These are phyloP conservation scores for Stictocephala bisonia DNA, from an alignment of 2,888 invertebrate species.

Conservation along the genomic window DNA sequence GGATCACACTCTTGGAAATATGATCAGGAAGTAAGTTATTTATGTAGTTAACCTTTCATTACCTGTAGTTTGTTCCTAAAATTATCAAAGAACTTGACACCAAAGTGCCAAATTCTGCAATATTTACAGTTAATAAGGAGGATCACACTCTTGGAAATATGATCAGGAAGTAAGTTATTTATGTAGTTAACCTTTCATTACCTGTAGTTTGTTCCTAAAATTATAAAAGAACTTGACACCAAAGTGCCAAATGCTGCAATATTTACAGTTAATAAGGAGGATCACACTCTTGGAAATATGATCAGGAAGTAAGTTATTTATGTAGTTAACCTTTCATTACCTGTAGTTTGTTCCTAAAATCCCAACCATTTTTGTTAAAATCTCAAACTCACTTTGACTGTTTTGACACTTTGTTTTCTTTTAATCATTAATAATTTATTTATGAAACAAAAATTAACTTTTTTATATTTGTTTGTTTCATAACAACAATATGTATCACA, in stretches of 20 bases:
- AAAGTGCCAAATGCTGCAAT: slow-evolving; percentile 99
- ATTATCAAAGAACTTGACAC: slow-evolving; percentile 98
- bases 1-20: slow-evolving; percentile 98
- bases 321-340: slow-evolving; percentile 56
- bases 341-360: too few relatives aligned
- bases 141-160: slow-evolving; percentile 99
- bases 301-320: slow-evolving; percentile 86
- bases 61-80: too few relatives aligned
- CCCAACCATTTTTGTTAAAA: too few relatives aligned
- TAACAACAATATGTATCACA: too few relatives aligned
- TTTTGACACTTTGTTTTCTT: too few relatives aligned
- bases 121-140: slow-evolving; percentile 99
- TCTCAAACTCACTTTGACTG: too few relatives aligned
- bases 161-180: slow-evolving; percentile 88
- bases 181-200: slow-evolving; percentile 55
- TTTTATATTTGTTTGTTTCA: too few relatives aligned
- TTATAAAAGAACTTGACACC: slow-evolving; percentile 84
- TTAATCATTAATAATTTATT: too few relatives aligned
- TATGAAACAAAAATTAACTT: too few relatives aligned
- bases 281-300: slow-evolving; percentile 99
- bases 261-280: slow-evolving; percentile 99
- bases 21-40: slow-evolving; percentile 91
- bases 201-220: too few relatives aligned
- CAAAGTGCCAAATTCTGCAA: slow-evolving; percentile 97
- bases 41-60: too few relatives aligned